A percentile compares a stretch with the other conserved stretches of the same genome.
Conservation (phyloP, 1,140 invertebrate genomes). For the Platyura marginata region DNA sequence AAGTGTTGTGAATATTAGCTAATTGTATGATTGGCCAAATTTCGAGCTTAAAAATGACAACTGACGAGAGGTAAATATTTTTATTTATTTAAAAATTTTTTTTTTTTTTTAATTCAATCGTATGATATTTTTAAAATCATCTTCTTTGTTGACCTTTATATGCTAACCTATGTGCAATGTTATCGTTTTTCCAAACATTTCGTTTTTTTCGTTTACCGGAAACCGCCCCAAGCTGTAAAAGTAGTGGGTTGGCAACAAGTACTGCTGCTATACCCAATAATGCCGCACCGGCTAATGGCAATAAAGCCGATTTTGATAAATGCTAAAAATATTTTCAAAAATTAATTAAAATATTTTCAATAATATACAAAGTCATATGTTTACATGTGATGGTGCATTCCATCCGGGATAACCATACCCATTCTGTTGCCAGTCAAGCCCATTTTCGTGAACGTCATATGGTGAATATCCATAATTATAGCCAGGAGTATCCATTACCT, state of each 20-base stretch:
- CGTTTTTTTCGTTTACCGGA: conserved; percentile 17
- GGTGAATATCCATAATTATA: neutral
- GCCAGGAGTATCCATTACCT: neutral
- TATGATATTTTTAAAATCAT: too few species aligned
- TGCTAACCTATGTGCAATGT: neutral
- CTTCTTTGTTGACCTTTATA: neutral
- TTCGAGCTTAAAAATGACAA: too few species aligned
- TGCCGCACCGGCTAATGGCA: conserved; percentile 50
- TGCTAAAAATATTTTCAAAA: conserved; percentile 1
- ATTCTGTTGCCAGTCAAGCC: neutral
- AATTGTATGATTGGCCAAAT: too few species aligned
- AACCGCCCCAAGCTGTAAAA: conserved; percentile 46
- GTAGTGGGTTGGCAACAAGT: conserved; percentile 45
- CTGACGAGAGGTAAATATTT: too few species aligned
- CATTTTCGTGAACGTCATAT: neutral
- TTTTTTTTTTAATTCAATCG: too few species aligned
- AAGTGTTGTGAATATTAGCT: too few species aligned
- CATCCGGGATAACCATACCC: too few species aligned
- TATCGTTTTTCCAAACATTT: too few species aligned
- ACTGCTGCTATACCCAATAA: conserved; percentile 52
- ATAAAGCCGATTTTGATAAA: conserved; percentile 12
- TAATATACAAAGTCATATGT: neutral
- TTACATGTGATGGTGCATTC: too few species aligned
- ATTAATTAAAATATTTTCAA: too few species aligned
- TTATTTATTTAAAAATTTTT: too few species aligned